Conservation (phyloP, 2,797 vertebrate species). For the Mus caroli region DNA sequence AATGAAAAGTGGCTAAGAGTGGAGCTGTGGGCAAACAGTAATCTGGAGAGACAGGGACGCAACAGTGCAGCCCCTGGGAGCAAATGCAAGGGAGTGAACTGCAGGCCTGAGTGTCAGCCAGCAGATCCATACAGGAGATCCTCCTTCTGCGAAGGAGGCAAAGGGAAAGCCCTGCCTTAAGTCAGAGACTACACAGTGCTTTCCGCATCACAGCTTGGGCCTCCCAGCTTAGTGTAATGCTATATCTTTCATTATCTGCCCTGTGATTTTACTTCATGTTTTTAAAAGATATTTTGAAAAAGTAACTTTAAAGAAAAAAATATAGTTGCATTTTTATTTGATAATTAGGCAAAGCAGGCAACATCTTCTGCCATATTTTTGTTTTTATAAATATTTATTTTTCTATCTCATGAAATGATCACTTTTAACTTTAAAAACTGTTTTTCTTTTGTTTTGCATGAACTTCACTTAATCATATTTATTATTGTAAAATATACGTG, state of each 20-base stretch:
- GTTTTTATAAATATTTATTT: conserved; percentile 87
- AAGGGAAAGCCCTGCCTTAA: conserved; percentile 2
- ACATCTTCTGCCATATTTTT: conserved; percentile 77
- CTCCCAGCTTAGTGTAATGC: conserved; percentile 42
- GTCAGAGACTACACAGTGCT: neutral
- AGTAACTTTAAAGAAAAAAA: conserved; percentile 71
- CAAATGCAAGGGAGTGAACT: conserved; percentile 5
- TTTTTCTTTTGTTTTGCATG: conserved; percentile 63
- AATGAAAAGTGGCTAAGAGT: neutral
- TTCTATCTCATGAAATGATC: conserved; percentile 83
- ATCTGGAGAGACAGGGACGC: neutral
- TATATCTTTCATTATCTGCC: conserved; percentile 82
- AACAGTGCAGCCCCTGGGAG: neutral
- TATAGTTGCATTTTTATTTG: conserved; percentile 68
- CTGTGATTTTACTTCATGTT: conserved; percentile 72
- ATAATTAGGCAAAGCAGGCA: conserved; percentile 72
- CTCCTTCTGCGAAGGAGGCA: neutral
- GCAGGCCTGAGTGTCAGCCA: neutral
- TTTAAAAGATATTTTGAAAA: conserved; percentile 63
- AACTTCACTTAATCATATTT: conserved; percentile 71
- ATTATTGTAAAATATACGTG: conserved; percentile 66
- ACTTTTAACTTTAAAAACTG: conserved; percentile 73
- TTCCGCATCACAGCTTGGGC: neutral
- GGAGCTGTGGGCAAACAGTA: conserved; percentile 7
- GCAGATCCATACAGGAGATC: neutral